phyloP scores from a whole-genome alignment of 2,888 invertebrate species.

The Phragmatobia fuliginosa region DNA sequence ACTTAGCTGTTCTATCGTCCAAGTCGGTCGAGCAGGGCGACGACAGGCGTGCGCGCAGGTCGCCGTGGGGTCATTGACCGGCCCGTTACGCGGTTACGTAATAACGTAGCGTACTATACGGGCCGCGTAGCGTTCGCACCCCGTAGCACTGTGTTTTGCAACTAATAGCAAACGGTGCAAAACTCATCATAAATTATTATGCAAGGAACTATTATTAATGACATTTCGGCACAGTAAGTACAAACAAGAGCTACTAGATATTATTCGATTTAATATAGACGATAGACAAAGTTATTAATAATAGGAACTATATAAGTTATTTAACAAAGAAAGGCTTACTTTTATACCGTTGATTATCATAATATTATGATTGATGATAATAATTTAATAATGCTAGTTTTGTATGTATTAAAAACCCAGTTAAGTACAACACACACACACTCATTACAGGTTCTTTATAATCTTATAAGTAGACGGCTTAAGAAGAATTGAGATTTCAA shows the following conservation, averaged over 20 bases:
- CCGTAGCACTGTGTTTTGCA: conserved; percentile 56
- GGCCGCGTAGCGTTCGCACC: conserved; percentile 66
- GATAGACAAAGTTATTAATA: not conserved
- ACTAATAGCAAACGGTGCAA: conserved; percentile 39
- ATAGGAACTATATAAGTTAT: not conserved
- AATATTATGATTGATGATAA: not conserved
- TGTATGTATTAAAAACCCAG: no score
- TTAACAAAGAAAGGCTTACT: not conserved
- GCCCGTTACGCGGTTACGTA: conserved; percentile 84
- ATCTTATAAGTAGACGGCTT: not conserved
- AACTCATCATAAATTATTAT: conserved; percentile 28
- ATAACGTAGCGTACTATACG: conserved; percentile 84
- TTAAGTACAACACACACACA: no score
- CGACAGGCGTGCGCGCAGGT: conserved; percentile 82
- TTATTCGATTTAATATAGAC: conserved; percentile 2
- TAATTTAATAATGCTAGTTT: not conserved
- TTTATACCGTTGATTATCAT: not conserved
- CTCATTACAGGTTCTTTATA: not conserved
- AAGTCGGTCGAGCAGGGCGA: conserved; percentile 67
- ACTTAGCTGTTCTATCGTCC: conserved; percentile 47
- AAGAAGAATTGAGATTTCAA: not conserved
- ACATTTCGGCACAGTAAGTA: conserved; percentile 18
- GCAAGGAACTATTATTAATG: conserved; percentile 32
- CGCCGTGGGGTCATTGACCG: conserved; percentile 77
- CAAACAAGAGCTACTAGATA: conserved; percentile 4